phyloP scores from a whole-genome alignment of 2,888 invertebrate species.

The Pollenia griseotomentosa region DNA sequence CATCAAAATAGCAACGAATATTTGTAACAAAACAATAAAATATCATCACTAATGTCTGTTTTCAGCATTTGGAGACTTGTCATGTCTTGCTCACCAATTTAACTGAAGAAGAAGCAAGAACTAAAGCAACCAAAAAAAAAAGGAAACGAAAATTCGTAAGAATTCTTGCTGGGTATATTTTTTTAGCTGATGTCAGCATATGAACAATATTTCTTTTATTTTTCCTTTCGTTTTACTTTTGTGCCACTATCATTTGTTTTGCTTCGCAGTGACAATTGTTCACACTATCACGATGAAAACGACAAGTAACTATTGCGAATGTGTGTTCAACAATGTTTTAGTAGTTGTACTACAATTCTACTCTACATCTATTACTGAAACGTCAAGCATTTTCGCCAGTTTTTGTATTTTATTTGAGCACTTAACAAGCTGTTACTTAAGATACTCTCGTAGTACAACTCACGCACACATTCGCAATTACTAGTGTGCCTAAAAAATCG shows the following conservation, averaged over 20 bases:
- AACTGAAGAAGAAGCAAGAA: neutral
- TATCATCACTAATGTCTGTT: slow-evolving; percentile 62
- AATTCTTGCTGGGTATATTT: slow-evolving; percentile 46
- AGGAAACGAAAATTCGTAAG: slow-evolving; percentile 18
- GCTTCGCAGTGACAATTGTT: slow-evolving; percentile 66
- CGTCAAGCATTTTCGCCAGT: slow-evolving; percentile 13
- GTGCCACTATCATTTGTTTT: slow-evolving; percentile 48
- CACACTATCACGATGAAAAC: slow-evolving; percentile 54
- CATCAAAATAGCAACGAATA: slow-evolving; percentile 44
- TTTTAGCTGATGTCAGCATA: slow-evolving; percentile 70
- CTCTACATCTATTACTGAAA: slow-evolving; percentile 31
- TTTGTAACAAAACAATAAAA: slow-evolving; percentile 55
- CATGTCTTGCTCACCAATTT: slow-evolving; percentile 57
- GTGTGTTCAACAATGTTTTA: neutral
- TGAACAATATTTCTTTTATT: slow-evolving; percentile 20
- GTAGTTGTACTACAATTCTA: neutral
- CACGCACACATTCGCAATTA: neutral
- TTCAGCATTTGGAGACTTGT: slow-evolving; percentile 59
- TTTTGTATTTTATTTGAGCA: slow-evolving; percentile 58
- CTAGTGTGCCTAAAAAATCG: slow-evolving; percentile 1
- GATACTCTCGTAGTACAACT: neutral
- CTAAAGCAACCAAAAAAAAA: neutral
- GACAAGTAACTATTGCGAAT: slow-evolving; percentile 45
- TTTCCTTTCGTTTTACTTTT: slow-evolving; percentile 19
- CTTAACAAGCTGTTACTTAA: slow-evolving; percentile 72